A percentile compares a stretch with the other conserved stretches of the same genome.
Evolutionary conservation across 2,113 vertebrate species (phyloP).

Genomic region (Rutilus rutilus): DNA sequence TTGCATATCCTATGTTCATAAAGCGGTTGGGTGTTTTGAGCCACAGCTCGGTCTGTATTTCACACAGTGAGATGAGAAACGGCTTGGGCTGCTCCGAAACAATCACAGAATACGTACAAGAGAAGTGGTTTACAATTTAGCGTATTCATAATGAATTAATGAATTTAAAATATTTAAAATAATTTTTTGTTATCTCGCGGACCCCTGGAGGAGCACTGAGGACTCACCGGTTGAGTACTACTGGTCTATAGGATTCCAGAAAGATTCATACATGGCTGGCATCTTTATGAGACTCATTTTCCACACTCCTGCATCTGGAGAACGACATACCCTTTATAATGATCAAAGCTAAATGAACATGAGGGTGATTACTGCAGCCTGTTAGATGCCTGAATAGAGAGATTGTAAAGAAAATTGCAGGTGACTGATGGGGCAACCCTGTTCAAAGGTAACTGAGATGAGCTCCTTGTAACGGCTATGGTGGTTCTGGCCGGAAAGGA

Average conservation of each 20-base stretch:
- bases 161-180: no score
- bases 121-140: no score
- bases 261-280: constrained; percentile 32
- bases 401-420: background rate
- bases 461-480: background rate
- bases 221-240: no score
- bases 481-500: background rate
- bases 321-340: constrained; percentile 24
- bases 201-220: no score
- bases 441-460: background rate
- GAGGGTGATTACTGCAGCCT: constrained; percentile 12
- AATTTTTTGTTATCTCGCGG: no score
- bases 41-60: no score
- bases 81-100: no score
- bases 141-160: no score
- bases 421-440: constrained; percentile 9
- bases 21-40: no score
- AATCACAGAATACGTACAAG: no score
- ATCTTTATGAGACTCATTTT: constrained; percentile 36
- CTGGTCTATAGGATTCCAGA: background rate
- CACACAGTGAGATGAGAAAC: no score
- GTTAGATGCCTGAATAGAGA: constrained; percentile 18
- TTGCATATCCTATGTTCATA: no score
- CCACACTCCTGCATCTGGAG: constrained; percentile 1
- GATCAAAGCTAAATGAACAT: constrained; percentile 39